Base-by-base conservation (phyloP, 1,140 invertebrate genomes). In the Eupristina koningsbergeri region DNA sequence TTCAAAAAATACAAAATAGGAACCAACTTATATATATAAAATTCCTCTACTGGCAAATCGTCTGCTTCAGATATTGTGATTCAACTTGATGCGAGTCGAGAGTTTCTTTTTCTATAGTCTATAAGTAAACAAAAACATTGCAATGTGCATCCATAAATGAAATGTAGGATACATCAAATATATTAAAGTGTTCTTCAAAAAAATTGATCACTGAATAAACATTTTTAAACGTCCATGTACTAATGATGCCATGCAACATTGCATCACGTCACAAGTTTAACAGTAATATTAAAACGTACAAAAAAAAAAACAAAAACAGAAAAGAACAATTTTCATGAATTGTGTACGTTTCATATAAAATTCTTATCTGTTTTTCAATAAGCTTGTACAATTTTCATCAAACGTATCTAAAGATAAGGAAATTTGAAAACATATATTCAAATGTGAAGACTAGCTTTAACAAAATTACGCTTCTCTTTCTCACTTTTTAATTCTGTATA, bases 71-170 rank as follows among this genome's bases (percentile, higher is more conserved):
- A 78, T 67, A 80, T 71, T 83, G 81, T 83, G 81, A 83, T 84
- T 63, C 69, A 80, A 45, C 13, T 84, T 78, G 74, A 84, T 50
- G 6, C 69, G 64, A 78, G 64, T 84, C 77, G 39, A 53, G 31
- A 83, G 73, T 84, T 84, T 84, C 45, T 53, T 84, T 84, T 84
- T 84, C 77, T 84, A 84, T 84, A 84, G 83, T 84, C 75, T 80
- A 29, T 84, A 84, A 63, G 39, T 67, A 80, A 84, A 69, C 19
- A 47, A 80, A 79, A 79, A 84, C 39, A 75, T 47, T 39, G 45
- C 45, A 31, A 79, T 36, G n/a, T 71, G 45, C 47, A 29, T 74
- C 45, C 73, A 19, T 80, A 79, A 41, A 15, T n/a, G 76, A 84
- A 74, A 58, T 50, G 45, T 63, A 80, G 53, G 26, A 64, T 84